These are phyloP conservation scores for Xestoiulus laeticollis DNA, from an alignment of 2,888 invertebrate genomes.

Conservation along the genomic window DNA sequence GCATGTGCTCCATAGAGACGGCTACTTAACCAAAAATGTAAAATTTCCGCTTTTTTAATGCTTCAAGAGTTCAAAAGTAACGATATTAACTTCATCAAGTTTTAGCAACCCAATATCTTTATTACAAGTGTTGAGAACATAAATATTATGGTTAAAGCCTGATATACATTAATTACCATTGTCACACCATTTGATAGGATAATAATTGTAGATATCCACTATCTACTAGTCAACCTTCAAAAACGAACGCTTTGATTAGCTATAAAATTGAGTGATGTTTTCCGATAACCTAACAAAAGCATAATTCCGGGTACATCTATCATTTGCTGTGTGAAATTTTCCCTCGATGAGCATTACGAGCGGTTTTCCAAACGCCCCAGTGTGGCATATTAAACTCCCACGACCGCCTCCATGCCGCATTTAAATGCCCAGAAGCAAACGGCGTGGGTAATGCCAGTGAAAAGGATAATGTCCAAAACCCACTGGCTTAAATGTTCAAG, in stretches of 20 bases:
- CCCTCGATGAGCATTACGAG: not conserved
- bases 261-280: not conserved
- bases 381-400: not conserved
- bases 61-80: too few relatives aligned
- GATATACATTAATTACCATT: too few relatives aligned
- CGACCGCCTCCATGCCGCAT: not conserved
- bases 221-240: not conserved
- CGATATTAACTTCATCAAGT: too few relatives aligned
- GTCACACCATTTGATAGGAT: too few relatives aligned
- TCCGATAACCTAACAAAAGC: not conserved
- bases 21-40: too few relatives aligned
- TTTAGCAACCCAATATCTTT: too few relatives aligned
- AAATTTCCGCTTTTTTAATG: too few relatives aligned
- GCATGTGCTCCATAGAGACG: too few relatives aligned
- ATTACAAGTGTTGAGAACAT: too few relatives aligned
- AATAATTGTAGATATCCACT: not conserved
- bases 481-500: not conserved
- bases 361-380: not conserved
- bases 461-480: not conserved
- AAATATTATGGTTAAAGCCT: too few relatives aligned
- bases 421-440: not conserved
- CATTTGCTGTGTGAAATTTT: not conserved
- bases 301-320: not conserved
- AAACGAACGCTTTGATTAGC: not conserved
- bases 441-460: not conserved